phyloP scores from a whole-genome alignment of 2,113 vertebrate genomes.

The Phalacrocorax brasilianus region DNA sequence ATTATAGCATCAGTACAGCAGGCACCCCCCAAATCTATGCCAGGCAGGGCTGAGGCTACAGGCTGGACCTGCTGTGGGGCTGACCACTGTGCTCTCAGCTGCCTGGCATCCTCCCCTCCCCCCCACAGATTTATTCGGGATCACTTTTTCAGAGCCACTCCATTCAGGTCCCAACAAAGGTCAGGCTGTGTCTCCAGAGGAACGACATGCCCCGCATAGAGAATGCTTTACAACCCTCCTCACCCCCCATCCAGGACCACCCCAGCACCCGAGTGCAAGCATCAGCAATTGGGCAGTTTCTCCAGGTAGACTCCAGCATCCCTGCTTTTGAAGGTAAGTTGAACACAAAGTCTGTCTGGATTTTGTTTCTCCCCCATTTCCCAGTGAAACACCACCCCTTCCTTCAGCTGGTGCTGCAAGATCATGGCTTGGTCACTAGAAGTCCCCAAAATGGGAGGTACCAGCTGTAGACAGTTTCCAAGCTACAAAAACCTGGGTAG shows the following conservation, averaged over 20 bases:
- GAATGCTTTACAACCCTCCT: neutral
- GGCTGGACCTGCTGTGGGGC: no score
- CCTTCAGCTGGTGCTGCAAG: neutral
- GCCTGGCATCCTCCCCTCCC: neutral
- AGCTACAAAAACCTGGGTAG: neutral
- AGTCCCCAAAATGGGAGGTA: rapidly evolving
- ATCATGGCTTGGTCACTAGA: neutral
- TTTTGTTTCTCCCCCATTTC: neutral
- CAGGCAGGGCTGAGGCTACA: neutral
- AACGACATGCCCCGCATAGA: rapidly evolving
- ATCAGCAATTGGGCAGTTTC: neutral
- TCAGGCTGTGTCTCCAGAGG: neutral
- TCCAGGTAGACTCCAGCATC: neutral
- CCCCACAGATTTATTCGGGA: neutral
- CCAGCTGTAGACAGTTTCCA: neutral
- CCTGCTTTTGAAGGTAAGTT: neutral
- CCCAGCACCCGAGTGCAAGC: neutral
- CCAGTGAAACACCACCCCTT: rapidly evolving
- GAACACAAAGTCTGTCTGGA: neutral
- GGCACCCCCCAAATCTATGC: neutral
- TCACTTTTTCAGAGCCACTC: neutral
- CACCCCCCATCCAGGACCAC: neutral
- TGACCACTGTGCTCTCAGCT: neutral
- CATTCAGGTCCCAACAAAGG: neutral
- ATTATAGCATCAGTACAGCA: neutral